Base-by-base conservation (phyloP, 2,797 vertebrate species). In the Betta splendens region DNA sequence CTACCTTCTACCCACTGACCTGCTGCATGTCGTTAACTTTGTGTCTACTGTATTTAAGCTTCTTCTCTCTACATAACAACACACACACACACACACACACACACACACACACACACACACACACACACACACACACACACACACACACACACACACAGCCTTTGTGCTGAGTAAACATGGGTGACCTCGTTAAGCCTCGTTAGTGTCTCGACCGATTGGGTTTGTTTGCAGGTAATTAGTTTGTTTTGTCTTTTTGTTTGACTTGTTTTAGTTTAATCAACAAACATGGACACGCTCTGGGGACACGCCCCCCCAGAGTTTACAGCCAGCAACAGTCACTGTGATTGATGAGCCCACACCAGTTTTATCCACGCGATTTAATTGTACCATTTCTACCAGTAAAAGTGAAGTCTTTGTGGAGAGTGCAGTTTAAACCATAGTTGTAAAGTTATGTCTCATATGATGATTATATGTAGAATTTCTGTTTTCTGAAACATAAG, bases 231-330 rank as follows among this genome's bases (percentile, higher is more conserved):
- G 68, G 67, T 83, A 83, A 86, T 87, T 84, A 78, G 70, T 84
- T 85, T 85, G 83, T 83, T 87, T 85, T 74, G 66, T 79, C 64
- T 71, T 57, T 76, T 48, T 84, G 85, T 87, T 87, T 84, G 79
- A 82, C 58, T 79, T 69, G 59, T 72, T 78, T 75, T 16, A 65
- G 47, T 71, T 75, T 60, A 71, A 76, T 81, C 73, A 75, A 75
- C 76, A 74, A 77, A 75, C 74, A 81, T 57, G 62, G 52, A 57
- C 1, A 2, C 22, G 62, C 66, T 36, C 57, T 0, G 0, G 76
- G 29, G 57, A 50, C 13, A 7, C 8, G 5, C 7, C 18, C 16
- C 25, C 3, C 28, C 10, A 52, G 51, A 35, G 60, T 42, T 38
- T 46, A 21, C 20, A 39, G 36, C 28, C 6, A 9, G 17, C 1